Evolutionary conservation across 2,797 vertebrate species (phyloP), one percentile per base, ranked within the genome.

Genomic region (Tiaroga cobitis): DNA sequence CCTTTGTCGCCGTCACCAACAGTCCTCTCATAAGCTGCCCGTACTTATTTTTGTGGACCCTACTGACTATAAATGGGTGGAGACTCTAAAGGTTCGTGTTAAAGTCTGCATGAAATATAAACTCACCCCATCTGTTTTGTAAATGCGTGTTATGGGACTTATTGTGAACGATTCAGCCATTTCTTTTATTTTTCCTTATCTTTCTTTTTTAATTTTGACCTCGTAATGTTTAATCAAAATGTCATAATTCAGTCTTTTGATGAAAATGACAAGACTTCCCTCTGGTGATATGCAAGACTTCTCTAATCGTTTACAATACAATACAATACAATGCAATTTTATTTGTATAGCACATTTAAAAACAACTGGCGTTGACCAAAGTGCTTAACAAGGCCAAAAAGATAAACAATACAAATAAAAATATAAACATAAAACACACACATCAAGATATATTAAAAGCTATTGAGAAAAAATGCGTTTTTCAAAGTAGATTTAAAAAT

Each of bases 1-100:
- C 91, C 92, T 99, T 37, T 97, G 97, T 92, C 97, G 95, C 49
- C 90, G 91, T 19, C 3, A 0, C 37, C n/a, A 41, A 69, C 92
- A 32, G 4, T 54, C 82, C 77, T 86, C 90, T 1, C 43, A 10
- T 11, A 93, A 94, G 87, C 91, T 85, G 51, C 95, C 97, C 0
- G 0, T 96, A 81, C 94, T 96, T 89, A 88, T 99, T 24, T 91
- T 96, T 0, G 87, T 99, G 78, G 97, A 99, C 75, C 89, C 93
- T 39, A 89, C 91, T 0, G 87, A 95, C 91, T 99, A 94, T 92
- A 93, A 90, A 61, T 99, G 98, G 98, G 97, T 99, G 88, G 96
- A 98, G 70, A 93, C 93, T 1, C 94, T 99, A 77, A 98, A 99
- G 97, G 98, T 99, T 85, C 19, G 92, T 59, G 34, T n/a, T 29